phyloP scores from a whole-genome alignment of 2,888 invertebrate species.

The Melipona beecheii region DNA sequence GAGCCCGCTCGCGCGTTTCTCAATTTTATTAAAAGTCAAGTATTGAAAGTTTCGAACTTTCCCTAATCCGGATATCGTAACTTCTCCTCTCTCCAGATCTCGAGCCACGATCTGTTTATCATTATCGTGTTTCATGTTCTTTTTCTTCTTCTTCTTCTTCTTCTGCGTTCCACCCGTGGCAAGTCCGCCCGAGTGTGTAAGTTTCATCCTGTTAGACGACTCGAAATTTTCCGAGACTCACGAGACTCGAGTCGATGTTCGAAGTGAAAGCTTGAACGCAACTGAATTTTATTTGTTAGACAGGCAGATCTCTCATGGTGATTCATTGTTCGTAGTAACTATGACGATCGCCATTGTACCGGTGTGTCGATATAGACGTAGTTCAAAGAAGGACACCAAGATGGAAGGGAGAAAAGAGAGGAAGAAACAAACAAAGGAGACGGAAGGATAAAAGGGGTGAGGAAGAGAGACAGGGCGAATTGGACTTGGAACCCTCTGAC shows the following conservation, averaged over 20 bases:
- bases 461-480: constrained; percentile 16
- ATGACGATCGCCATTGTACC: constrained; percentile 49
- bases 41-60: not conserved
- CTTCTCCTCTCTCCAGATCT: too few species aligned
- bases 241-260: constrained; percentile 8
- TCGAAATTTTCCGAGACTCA: too few species aligned
- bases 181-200: too few species aligned
- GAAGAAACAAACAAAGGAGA: constrained; percentile 22
- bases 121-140: not conserved
- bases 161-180: too few species aligned
- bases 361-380: not conserved
- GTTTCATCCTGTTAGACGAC: not conserved
- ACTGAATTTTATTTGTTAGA: constrained; percentile 62
- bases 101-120: not conserved
- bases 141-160: too few species aligned
- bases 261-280: not conserved
- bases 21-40: not conserved
- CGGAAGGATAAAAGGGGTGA: not conserved
- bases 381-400: not conserved
- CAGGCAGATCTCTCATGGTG: constrained; percentile 38
- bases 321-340: constrained; percentile 63
- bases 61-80: too few species aligned
- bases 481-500: too few species aligned
- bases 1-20: not conserved
- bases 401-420: constrained; percentile 3